Conservation (phyloP, 2,888 invertebrate genomes). For the Phytoseiulus persimilis region DNA sequence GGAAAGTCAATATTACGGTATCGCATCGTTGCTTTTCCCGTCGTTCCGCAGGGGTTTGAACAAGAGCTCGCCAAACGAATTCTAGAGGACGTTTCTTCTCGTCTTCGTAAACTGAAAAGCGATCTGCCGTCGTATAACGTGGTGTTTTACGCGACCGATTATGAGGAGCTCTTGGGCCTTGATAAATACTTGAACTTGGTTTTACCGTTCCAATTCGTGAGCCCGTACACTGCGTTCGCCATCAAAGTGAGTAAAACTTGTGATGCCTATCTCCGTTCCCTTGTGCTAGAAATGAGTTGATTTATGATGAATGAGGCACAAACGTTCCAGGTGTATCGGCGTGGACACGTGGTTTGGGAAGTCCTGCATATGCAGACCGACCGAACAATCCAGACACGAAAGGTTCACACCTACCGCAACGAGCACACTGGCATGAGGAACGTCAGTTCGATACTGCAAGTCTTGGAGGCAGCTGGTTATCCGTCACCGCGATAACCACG, state of each 20-base stretch:
- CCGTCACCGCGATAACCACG: not conserved
- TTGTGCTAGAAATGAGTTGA: no score
- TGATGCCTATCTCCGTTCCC: no score
- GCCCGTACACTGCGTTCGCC: not conserved
- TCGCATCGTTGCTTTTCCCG: not conserved
- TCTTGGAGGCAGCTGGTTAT: not conserved
- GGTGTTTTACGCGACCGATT: constrained; percentile 21
- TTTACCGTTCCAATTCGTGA: not conserved
- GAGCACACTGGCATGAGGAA: not conserved
- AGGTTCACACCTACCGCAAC: not conserved
- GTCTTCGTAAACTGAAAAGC: not conserved
- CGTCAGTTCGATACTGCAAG: not conserved
- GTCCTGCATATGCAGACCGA: not conserved
- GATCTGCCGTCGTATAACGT: constrained; percentile 17
- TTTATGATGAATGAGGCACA: no score
- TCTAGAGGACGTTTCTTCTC: not conserved
- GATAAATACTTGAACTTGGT: not conserved
- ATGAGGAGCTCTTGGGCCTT: constrained; percentile 21
- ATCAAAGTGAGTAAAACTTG: constrained; percentile 8
- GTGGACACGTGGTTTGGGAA: not conserved
- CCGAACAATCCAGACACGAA: not conserved
- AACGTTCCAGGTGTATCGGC: not conserved
- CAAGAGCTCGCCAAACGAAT: not conserved
- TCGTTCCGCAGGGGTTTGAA: constrained; percentile 23
- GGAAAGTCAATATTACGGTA: not conserved